A percentile compares a stretch with the other conserved stretches of the same genome.
phyloP scores from a whole-genome alignment of 2,888 invertebrate species.

The Oscheius sp. region DNA sequence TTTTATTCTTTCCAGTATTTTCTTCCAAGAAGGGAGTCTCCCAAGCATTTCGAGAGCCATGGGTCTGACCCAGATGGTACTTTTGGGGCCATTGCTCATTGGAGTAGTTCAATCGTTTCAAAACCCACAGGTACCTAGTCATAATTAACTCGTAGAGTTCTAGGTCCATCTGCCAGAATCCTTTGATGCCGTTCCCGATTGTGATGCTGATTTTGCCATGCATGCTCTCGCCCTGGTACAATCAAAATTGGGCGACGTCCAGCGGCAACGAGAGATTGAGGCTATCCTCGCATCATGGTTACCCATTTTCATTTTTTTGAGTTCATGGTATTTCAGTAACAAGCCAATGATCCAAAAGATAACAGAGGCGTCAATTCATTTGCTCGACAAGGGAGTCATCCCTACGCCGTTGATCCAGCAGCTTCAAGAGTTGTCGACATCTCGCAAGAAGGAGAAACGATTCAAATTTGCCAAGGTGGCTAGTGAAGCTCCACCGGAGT shows the following conservation, averaged over 20 bases:
- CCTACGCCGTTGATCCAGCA: slow-evolving; percentile 14
- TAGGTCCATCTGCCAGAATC: neutral
- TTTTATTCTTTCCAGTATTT: slow-evolving; percentile 1
- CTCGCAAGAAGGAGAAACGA: slow-evolving; percentile 23
- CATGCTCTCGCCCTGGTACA: slow-evolving; percentile 45
- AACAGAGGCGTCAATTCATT: slow-evolving; percentile 45
- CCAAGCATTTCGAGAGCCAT: too few relatives aligned
- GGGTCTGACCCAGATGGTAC: too few relatives aligned
- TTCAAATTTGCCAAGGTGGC: slow-evolving; percentile 6
- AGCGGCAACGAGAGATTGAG: slow-evolving; percentile 46
- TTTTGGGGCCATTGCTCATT: too few relatives aligned
- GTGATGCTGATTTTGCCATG: slow-evolving; percentile 51
- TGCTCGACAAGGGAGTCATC: slow-evolving; percentile 43
- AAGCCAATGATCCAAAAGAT: slow-evolving; percentile 57
- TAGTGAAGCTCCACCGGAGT: neutral
- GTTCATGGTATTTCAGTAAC: slow-evolving; percentile 33
- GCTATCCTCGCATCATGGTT: slow-evolving; percentile 53
- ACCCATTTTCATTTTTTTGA: too few relatives aligned
- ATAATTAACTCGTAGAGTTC: neutral
- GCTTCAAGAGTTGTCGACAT: slow-evolving; percentile 18
- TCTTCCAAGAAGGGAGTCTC: neutral
- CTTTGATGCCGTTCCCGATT: slow-evolving; percentile 38
- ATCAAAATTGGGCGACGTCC: slow-evolving; percentile 41
- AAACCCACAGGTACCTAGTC: too few relatives aligned
- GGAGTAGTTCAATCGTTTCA: too few relatives aligned